Conservation (phyloP, 1,140 invertebrate species). For the honey bee (Apis mellifera) region Amel_HAv3.1 CM009933.2:13209001-13209500, state of each 20-base stretch:
- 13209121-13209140: conserved; percentile 41
- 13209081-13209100: no score
- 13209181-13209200: conserved; percentile 29
- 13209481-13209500: conserved; percentile 31
- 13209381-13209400: conserved; percentile 63
- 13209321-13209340: not conserved
- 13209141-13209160: conserved; percentile 29
- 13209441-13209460: conserved; percentile 59
- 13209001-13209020: no score
- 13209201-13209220: conserved; percentile 39
- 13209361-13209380: conserved; percentile 1
- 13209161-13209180: conserved; percentile 37
- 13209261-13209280: conserved; percentile 39
- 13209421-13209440: conserved; percentile 65
- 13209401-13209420: conserved; percentile 70
- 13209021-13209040: no score
- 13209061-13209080: no score
- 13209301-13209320: not conserved
- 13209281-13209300: no score
- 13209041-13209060: no score
- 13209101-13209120: conserved; percentile 25
- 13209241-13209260: conserved; percentile 66
- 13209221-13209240: conserved; percentile 51
- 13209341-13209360: conserved; percentile 4
- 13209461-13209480: conserved; percentile 39